Evolutionary conservation across 2,888 invertebrate species (phyloP).

Genomic region (Drosophila fungiperda): DNA sequence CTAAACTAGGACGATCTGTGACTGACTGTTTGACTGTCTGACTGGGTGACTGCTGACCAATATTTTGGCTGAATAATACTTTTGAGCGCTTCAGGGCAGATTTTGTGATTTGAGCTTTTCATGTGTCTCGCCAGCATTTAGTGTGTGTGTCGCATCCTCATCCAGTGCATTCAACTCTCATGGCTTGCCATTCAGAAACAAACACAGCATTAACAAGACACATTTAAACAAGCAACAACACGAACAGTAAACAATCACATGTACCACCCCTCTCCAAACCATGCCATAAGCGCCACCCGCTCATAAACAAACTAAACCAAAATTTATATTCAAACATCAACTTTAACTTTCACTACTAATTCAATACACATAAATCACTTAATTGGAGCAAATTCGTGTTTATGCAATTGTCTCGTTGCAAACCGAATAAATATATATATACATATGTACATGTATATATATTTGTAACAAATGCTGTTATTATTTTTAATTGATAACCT

Average conservation of each 20-base stretch:
- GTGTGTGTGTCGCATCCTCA: constrained; percentile 67
- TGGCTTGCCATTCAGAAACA: constrained; percentile 39
- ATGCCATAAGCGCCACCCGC: constrained; percentile 17
- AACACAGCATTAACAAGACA: constrained; percentile 40
- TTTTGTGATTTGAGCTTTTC: constrained; percentile 28
- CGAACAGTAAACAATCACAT: constrained; percentile 41
- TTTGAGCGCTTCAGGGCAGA: constrained; percentile 12
- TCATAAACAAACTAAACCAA: constrained; percentile 29
- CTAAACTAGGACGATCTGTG: not conserved
- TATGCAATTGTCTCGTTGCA: constrained; percentile 30
- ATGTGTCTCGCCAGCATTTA: constrained; percentile 54
- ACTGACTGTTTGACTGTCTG: not conserved
- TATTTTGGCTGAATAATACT: constrained; percentile 26
- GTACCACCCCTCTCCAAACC: constrained; percentile 3
- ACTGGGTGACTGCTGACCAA: constrained; percentile 37
- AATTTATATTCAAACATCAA: constrained; percentile 19
- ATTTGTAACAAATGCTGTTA: constrained; percentile 65
- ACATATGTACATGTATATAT: not conserved
- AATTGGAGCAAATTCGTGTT: constrained; percentile 12
- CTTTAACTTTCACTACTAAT: constrained; percentile 25
- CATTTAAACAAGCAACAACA: constrained; percentile 21
- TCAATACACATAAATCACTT: constrained; percentile 7
- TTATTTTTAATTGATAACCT: constrained; percentile 82
- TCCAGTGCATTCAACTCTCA: constrained; percentile 53
- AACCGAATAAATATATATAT: constrained; percentile 13